Percentiles rank a stretch among this genome's conserved stretches.
Evolutionary conservation across 2,888 invertebrate species (phyloP).

Genomic region (Eupeodes luniger): DNA sequence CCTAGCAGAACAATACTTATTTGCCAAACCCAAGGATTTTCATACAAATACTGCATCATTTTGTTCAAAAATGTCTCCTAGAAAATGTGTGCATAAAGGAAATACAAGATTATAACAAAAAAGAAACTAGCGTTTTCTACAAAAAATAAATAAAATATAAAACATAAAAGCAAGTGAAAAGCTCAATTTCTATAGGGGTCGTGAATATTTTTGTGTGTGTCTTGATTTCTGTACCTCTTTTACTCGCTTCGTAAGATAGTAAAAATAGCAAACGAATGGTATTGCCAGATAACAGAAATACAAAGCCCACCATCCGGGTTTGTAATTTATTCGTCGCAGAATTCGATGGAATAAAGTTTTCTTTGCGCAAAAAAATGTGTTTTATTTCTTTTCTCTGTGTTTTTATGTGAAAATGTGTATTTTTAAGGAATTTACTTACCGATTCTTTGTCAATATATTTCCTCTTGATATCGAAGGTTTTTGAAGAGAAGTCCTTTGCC

Average conservation of each 20-base stretch:
- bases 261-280: slow-evolving; percentile 89
- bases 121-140: slow-evolving; percentile 55
- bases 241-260: slow-evolving; percentile 87
- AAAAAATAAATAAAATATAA: slow-evolving; percentile 14
- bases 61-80: slow-evolving; percentile 93
- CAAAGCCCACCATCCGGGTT: slow-evolving; percentile 91
- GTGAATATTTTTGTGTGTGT: neutral
- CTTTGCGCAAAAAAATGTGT: slow-evolving; percentile 80
- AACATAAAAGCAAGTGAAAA: slow-evolving; percentile 16
- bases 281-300: slow-evolving; percentile 91
- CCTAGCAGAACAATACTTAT: slow-evolving; percentile 92
- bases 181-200: neutral
- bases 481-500: slow-evolving; percentile 92
- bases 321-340: slow-evolving; percentile 90
- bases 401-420: neutral
- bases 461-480: slow-evolving; percentile 93
- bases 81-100: slow-evolving; percentile 79
- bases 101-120: slow-evolving; percentile 73
- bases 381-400: slow-evolving; percentile 11
- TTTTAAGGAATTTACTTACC: slow-evolving; percentile 86
- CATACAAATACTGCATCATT: slow-evolving; percentile 90
- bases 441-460: slow-evolving; percentile 91
- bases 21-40: slow-evolving; percentile 96
- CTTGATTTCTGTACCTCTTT: slow-evolving; percentile 86
- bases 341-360: slow-evolving; percentile 90